phyloP scores from a whole-genome alignment of 2,797 vertebrate species.

The Bovichtus diacanthus region DNA sequence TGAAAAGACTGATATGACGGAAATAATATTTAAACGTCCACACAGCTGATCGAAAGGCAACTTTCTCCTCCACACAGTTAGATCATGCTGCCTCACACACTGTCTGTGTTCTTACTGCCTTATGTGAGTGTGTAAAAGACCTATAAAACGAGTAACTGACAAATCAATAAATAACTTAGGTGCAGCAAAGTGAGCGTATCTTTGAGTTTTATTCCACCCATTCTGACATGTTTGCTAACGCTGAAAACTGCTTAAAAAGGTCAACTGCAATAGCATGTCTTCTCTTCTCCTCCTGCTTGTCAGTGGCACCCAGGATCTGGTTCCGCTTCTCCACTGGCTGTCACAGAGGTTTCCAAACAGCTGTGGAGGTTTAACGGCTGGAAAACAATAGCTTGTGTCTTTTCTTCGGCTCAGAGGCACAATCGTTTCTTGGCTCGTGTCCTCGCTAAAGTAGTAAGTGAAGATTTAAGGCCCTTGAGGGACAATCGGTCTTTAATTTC shows the following conservation, averaged over 20 bases:
- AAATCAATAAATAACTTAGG: background rate
- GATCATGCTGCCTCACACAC: slow-evolving; percentile 9
- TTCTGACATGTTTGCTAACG: slow-evolving; percentile 28
- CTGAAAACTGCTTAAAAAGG: slow-evolving; percentile 35
- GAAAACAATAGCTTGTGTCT: slow-evolving; percentile 70
- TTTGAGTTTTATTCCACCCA: slow-evolving; percentile 12
- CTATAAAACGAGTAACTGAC: slow-evolving; percentile 10
- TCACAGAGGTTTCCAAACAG: slow-evolving; percentile 74
- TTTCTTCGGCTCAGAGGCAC: slow-evolving; percentile 42
- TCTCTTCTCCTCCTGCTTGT: slow-evolving; percentile 32
- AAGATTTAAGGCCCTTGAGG: slow-evolving; percentile 52
- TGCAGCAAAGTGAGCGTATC: background rate
- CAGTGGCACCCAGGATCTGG: slow-evolving; percentile 64
- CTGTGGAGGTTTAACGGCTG: slow-evolving; percentile 68
- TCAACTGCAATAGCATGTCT: slow-evolving; percentile 50
- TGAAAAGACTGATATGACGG: slow-evolving; percentile 11
- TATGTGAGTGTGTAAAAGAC: slow-evolving; percentile 11
- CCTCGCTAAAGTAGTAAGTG: slow-evolving; percentile 22
- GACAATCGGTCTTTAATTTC: slow-evolving; percentile 56
- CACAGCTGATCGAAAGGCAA: slow-evolving; percentile 7
- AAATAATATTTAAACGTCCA: slow-evolving; percentile 16
- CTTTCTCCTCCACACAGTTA: slow-evolving; percentile 16
- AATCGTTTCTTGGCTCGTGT: slow-evolving; percentile 47
- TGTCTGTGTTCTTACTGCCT: background rate
- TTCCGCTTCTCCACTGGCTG: slow-evolving; percentile 69